These are phyloP conservation scores for Batillaria attramentaria DNA, from an alignment of 1,140 invertebrate genomes.

Conservation along the genomic window DNA sequence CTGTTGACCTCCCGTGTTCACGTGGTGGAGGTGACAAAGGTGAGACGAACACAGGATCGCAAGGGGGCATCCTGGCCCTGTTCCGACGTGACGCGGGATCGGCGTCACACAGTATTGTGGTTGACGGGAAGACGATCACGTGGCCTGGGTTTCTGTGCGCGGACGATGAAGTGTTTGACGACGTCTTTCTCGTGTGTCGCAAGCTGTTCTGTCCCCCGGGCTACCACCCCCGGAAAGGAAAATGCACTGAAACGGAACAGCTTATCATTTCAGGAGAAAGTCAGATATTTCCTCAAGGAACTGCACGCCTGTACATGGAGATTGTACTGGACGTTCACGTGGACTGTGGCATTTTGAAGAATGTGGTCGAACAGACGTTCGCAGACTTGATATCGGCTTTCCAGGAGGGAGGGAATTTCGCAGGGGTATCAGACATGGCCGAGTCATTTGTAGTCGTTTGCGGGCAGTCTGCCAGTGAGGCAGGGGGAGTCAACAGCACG, in stretches of 20 bases:
- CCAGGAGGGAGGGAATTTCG: no score
- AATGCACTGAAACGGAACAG: not conserved
- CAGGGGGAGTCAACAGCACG: no score
- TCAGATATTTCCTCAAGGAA: conserved; percentile 4
- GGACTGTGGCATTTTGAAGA: no score
- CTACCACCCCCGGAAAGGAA: not conserved
- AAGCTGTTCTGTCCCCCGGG: conserved; percentile 21
- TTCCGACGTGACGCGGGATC: not conserved
- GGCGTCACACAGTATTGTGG: not conserved
- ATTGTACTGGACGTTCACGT: no score
- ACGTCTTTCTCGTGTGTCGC: conserved; percentile 26
- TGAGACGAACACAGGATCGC: not conserved
- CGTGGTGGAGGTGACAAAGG: not conserved
- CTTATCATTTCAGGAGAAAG: not conserved
- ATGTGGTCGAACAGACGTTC: no score
- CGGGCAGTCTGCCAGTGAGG: no score
- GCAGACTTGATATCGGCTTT: no score
- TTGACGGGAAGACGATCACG: not conserved
- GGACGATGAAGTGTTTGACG: conserved; percentile 23
- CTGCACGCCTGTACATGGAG: no score
- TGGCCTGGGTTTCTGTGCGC: conserved; percentile 6
- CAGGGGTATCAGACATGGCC: no score
- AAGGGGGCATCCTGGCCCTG: conserved; percentile 22
- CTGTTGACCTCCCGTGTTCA: conserved; percentile 18
- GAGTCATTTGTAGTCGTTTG: no score